These are phyloP conservation scores for Ispidina lecontei DNA, from an alignment of 2,797 vertebrate species.

Conservation along the genomic window DNA sequence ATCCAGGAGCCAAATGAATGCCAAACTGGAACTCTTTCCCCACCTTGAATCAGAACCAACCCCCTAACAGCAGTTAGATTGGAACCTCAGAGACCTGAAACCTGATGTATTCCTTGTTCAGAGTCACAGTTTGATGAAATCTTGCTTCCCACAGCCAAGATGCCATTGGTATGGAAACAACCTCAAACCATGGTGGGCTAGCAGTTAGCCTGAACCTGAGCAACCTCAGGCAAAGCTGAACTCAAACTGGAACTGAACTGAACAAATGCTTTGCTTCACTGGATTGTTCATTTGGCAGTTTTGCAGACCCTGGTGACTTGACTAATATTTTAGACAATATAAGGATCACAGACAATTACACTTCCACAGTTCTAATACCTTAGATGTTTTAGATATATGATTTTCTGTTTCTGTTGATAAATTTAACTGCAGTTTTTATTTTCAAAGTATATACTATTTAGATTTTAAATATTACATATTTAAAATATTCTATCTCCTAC, in stretches of 20 bases:
- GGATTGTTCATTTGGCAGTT: neutral
- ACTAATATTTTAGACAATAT: neutral
- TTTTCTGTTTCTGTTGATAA: neutral
- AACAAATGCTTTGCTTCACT: neutral
- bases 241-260: neutral
- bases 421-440: neutral
- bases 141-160: neutral
- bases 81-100: neutral
- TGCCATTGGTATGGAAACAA: neutral
- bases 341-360: neutral
- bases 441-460: neutral
- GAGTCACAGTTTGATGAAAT: neutral
- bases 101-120: neutral
- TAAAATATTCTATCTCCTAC: neutral
- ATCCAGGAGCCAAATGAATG: neutral
- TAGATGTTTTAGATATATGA: neutral
- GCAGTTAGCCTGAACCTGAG: neutral
- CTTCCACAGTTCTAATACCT: neutral
- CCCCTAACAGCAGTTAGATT: accelerated
- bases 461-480: neutral
- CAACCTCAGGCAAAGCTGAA: neutral
- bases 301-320: neutral
- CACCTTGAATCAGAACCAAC: neutral
- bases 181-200: neutral
- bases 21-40: neutral